phyloP scores from a whole-genome alignment of 2,113 vertebrate genomes.

The Butastur rufipennis region DNA sequence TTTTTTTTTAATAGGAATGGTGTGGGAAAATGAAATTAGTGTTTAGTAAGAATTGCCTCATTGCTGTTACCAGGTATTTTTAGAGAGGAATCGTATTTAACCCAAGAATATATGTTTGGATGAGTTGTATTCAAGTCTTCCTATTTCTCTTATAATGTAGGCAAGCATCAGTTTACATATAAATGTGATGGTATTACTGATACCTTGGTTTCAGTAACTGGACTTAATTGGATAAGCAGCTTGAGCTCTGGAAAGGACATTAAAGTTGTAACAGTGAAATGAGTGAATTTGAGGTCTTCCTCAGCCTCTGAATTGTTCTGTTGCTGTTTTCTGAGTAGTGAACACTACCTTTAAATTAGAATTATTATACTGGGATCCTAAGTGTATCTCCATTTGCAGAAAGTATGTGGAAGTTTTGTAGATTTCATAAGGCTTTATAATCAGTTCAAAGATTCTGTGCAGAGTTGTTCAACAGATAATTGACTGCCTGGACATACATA shows the following conservation, averaged over 20 bases:
- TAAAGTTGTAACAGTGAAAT: neutral
- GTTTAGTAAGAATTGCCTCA: neutral
- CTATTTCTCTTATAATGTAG: neutral
- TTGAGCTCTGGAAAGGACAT: neutral
- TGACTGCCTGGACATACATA: neutral
- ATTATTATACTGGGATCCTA: neutral
- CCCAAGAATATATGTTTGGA: neutral
- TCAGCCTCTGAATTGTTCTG: neutral
- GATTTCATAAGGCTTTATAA: neutral
- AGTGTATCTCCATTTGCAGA: neutral
- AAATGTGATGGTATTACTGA: neutral
- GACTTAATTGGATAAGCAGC: neutral
- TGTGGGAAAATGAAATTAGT: neutral
- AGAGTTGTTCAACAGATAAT: neutral
- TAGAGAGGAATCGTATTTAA: neutral
- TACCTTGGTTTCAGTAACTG: neutral
- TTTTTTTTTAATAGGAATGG: neutral
- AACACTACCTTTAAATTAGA: neutral
- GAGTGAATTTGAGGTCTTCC: neutral
- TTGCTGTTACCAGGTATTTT: neutral
- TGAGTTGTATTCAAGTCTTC: neutral
- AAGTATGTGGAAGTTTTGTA: neutral
- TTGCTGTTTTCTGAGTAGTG: neutral
- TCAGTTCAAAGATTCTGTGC: neutral
- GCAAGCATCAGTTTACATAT: neutral